Percentiles rank a stretch among this genome's conserved stretches.
Conservation (phyloP, 2,113 vertebrate species). For the Scomber japonicus region DNA sequence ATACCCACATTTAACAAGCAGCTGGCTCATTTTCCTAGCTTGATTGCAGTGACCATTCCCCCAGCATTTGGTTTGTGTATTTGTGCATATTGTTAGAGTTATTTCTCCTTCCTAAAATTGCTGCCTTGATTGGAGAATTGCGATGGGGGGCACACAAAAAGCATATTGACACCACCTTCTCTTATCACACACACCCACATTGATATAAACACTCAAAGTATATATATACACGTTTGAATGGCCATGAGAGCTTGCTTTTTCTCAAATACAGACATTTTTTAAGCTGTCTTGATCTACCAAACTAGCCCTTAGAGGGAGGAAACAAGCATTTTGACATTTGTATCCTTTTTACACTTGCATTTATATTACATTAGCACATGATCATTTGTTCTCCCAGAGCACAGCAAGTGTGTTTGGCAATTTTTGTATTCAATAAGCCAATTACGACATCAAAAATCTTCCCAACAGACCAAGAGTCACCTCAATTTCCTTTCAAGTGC, state of each 20-base stretch:
- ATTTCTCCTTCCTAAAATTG: constrained; percentile 37
- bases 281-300: constrained; percentile 47
- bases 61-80: constrained; percentile 38
- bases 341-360: constrained; percentile 24
- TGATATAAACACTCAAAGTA: constrained; percentile 20
- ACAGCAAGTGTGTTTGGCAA: constrained; percentile 29
- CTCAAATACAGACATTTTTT: constrained; percentile 29
- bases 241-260: constrained; percentile 26
- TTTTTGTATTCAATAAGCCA: constrained; percentile 49
- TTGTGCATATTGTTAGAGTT: constrained; percentile 52
- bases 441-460: constrained; percentile 54
- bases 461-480: constrained; percentile 33
- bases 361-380: constrained; percentile 42
- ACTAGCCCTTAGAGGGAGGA: constrained; percentile 39
- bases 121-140: constrained; percentile 51
- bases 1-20: constrained; percentile 63
- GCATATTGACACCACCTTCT: constrained; percentile 24
- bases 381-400: constrained; percentile 28
- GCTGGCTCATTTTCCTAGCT: constrained; percentile 58
- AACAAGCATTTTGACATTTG: constrained; percentile 26
- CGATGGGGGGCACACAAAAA: constrained; percentile 42
- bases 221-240: constrained; percentile 16
- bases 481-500: constrained; percentile 42
- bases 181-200: constrained; percentile 57
- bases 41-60: constrained; percentile 66